Evolutionary conservation across 2,888 invertebrate genomes (phyloP), one percentile per base, ranked within the genome.

Genomic region (Pollenia angustigena): DNA sequence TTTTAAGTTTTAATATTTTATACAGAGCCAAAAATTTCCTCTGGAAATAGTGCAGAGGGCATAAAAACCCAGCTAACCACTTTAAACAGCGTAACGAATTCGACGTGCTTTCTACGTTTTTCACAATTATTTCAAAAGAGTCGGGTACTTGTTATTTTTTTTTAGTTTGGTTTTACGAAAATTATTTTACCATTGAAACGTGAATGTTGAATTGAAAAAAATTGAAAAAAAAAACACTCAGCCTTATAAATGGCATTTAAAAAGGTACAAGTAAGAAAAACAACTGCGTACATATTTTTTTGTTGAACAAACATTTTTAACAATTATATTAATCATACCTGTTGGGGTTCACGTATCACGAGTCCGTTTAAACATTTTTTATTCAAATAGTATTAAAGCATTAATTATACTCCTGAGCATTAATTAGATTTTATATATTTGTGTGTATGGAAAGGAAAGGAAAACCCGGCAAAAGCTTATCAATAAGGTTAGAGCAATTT

Each of bases 331-430:
- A 44, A 62, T 62, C 42, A 62, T 62, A 62, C 16, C 32, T 32
- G 32, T 32, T 32, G 32, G 32, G 4, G 32, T 32, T 32, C 32
- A 32, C 32, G 32, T 32, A 32, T 32, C 32, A 32, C 4, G 32
- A 32, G 32, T 32, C 32, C 32, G 32, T 6, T 32, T 32, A 6
- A 32, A 32, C 32, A 32, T 32, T 32, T 32, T 32, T 32, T 32
- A 32, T 32, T 32, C 0, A 32, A 32, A 32, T 32, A 6, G 32
- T 32, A 32, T 32, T 69, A 16, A 62, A 18, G 69, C 16, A 54
- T 69, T 32, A 69, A 52, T 69, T 52, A 69, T 50, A 50, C 68
- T 69, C 52, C 32, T 40, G 16, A 52, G 68, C 40, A 40, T 69
- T 14, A 69, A 40, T 50, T 50, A 16, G 18, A 16, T 14, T 62